Base-by-base conservation (phyloP, 2,888 invertebrate genomes). In the Psylliodes chrysocephalus region DNA sequence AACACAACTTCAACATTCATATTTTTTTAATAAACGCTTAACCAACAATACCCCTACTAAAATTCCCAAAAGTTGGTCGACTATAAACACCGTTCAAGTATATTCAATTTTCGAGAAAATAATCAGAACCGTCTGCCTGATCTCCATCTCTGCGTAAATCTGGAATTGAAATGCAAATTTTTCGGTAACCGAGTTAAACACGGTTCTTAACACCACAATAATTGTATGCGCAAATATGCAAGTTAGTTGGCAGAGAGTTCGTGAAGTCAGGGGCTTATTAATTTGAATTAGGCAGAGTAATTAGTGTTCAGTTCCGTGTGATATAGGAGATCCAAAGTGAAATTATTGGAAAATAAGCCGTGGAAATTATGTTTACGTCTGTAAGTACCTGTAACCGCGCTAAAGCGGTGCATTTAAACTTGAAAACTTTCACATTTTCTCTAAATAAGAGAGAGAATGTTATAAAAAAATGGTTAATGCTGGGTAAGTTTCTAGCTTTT, bases 221-320 rank as follows among this genome's bases (percentile, higher is more conserved):
- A 69, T 69, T 67, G 69, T 67, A 66, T 60, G 65, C 61, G 63
- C 59, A 64, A 68, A 68, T 68, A 64, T 65, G 64, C 69, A 60
- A 67, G 66, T 53, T 60, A 63, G 66, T 63, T 59, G 64, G 66
- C 46, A 60, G 60, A 60, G 64, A 69, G 62, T 69, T 69, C 59
- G 51, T 57, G 40, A 66, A 61, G 63, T 66, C 64, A 38, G 60
- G 56, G 68, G 64, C 63, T 63, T 63, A 59, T 67, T 69, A 64
- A 69, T 64, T 64, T 60, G 61, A 64, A 64, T 64, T 63, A 54
- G 59, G 52, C 66, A 38, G 65, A 55, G 40, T 64, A 68, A 68
- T 68, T 68, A 59, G 63, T 63, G 65, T 65, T 68, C 65, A 63
- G 63, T 63, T 59, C 47, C 63, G 60, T 68, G 60, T 65, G 65